Evolutionary conservation across 2,113 vertebrate species (phyloP).

Genomic region (Chaetorhynchus papuensis): DNA sequence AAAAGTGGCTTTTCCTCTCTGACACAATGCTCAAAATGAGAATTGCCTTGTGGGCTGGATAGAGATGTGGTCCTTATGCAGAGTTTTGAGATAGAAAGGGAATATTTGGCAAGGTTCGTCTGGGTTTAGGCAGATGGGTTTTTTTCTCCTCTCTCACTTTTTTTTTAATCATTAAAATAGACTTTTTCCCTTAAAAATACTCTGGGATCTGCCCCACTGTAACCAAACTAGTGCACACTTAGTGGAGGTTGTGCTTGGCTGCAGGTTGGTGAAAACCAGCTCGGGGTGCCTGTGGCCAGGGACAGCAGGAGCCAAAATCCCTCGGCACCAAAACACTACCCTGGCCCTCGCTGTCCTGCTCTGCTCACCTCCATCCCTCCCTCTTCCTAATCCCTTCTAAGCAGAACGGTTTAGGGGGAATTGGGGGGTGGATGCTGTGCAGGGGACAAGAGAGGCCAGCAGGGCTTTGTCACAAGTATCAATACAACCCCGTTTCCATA

Average conservation of each 20-base stretch:
- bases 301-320: background rate
- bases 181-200: background rate
- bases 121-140: background rate
- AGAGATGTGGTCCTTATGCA: background rate
- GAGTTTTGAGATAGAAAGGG: background rate
- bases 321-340: fast-evolving
- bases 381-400: background rate
- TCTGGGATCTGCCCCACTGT: background rate
- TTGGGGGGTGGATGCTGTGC: background rate
- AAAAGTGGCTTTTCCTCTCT: background rate
- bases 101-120: background rate
- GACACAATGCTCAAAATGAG: background rate
- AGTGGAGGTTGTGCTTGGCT: background rate
- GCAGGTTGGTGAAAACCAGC: background rate
- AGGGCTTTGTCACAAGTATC: background rate
- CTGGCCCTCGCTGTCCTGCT: background rate
- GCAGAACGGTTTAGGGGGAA: background rate
- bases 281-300: background rate
- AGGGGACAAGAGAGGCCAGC: background rate
- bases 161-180: background rate
- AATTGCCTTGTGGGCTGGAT: background rate
- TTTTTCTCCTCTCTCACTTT: background rate
- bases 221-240: background rate
- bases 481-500: background rate
- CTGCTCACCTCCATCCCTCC: background rate